Conservation (phyloP, 2,888 invertebrate genomes). For the Amblyjoppa fuscipennis region DNA sequence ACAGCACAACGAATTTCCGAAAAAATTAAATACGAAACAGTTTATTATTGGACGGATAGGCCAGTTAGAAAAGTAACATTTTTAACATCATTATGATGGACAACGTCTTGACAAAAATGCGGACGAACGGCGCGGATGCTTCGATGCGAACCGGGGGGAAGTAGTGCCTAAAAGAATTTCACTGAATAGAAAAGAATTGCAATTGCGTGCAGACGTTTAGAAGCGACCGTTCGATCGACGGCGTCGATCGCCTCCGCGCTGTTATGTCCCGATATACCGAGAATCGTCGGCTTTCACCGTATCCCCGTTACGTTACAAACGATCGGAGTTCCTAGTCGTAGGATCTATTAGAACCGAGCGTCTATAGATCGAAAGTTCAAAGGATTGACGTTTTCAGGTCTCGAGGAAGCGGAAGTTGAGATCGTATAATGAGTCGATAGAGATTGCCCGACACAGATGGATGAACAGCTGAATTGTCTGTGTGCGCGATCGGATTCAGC, state of each 20-base stretch:
- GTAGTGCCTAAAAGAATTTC: no score
- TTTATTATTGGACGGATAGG: no score
- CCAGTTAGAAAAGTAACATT: no score
- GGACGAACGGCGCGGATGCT: no score
- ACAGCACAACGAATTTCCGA: no score
- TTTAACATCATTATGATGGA: no score
- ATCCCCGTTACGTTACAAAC: neutral
- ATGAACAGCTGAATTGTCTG: neutral
- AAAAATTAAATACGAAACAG: no score
- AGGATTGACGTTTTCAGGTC: slow-evolving; percentile 72
- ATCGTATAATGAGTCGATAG: slow-evolving; percentile 32
- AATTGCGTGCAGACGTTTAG: no score
- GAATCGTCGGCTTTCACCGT: neutral
- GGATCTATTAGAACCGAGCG: neutral
- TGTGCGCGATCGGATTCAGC: slow-evolving; percentile 11
- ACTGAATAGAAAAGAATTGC: no score
- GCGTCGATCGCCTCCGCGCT: neutral
- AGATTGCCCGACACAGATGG: slow-evolving; percentile 10
- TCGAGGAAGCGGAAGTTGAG: slow-evolving; percentile 62
- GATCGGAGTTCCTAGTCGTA: slow-evolving; percentile 2
- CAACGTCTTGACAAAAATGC: no score
- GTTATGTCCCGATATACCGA: neutral
- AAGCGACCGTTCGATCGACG: neutral
- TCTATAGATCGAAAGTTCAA: slow-evolving; percentile 58
- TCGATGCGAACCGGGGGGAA: no score